A percentile compares a stretch with the other conserved stretches of the same genome.
phyloP scores from a whole-genome alignment of 2,113 vertebrate species.

The Gasterosteus nipponicus region DNA sequence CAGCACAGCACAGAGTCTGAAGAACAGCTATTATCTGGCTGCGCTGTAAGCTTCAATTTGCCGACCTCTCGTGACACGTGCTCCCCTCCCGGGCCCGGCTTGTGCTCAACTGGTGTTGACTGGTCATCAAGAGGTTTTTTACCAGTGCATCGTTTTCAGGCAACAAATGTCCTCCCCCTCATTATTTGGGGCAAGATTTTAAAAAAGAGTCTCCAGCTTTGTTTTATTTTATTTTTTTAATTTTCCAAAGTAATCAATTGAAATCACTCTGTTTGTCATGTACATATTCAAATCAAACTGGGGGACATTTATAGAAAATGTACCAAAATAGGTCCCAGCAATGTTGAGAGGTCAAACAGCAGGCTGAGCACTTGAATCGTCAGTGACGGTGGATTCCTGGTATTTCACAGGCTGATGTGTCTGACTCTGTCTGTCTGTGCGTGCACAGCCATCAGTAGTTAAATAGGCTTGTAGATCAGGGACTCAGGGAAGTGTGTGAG shows the following conservation, averaged over 20 bases:
- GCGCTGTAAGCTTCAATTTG: background rate
- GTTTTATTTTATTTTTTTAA: background rate
- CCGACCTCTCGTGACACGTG: background rate
- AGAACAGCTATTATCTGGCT: conserved; percentile 6
- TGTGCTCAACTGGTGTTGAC: conserved; percentile 2
- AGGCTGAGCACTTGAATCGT: conserved; percentile 11
- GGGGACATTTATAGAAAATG: background rate
- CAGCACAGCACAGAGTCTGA: background rate
- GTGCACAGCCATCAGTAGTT: background rate
- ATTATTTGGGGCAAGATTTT: background rate
- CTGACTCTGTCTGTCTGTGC: conserved; percentile 17
- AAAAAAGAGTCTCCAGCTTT: background rate
- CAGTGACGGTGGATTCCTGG: conserved; percentile 10
- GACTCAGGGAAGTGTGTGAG: background rate
- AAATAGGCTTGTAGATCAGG: background rate
- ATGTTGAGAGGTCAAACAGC: conserved; percentile 10
- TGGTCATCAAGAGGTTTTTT: too few species aligned
- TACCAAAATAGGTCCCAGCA: conserved; percentile 1
- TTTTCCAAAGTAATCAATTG: background rate
- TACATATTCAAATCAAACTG: background rate
- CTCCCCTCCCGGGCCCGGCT: background rate
- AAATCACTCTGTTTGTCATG: background rate
- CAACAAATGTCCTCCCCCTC: background rate
- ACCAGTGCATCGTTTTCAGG: background rate
- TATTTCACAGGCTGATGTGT: background rate